Percentiles rank a stretch among this genome's conserved stretches.
phyloP scores from a whole-genome alignment of 1,140 invertebrate species.

The Aporrectodea caliginosa region DNA sequence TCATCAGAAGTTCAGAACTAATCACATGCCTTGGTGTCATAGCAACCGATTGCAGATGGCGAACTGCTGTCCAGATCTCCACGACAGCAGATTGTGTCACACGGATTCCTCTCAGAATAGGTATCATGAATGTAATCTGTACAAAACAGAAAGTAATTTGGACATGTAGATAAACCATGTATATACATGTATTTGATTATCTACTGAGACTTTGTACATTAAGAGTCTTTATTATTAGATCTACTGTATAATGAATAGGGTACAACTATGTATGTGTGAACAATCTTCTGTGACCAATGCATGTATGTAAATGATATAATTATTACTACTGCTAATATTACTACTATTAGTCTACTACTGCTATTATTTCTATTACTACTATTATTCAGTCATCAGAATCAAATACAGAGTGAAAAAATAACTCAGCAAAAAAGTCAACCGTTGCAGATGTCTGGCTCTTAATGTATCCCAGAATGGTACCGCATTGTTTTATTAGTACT shows the following conservation, averaged over 20 bases:
- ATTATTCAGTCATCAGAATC: neutral
- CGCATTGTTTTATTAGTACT: neutral
- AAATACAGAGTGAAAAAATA: neutral
- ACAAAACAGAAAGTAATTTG: constrained; percentile 15
- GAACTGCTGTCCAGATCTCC: constrained; percentile 40
- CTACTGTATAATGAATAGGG: neutral
- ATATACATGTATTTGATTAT: neutral
- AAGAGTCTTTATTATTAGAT: neutral
- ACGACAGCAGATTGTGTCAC: constrained; percentile 50
- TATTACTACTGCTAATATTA: too few species aligned
- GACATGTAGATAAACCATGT: neutral
- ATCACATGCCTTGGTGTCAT: constrained; percentile 54
- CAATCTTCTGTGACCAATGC: too few species aligned
- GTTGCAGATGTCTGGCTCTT: neutral
- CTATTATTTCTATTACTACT: too few species aligned
- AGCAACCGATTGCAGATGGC: constrained; percentile 45
- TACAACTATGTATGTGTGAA: neutral
- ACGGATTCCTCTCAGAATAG: constrained; percentile 46
- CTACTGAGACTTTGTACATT: neutral
- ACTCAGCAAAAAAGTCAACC: neutral
- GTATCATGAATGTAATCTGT: constrained; percentile 48
- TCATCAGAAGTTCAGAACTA: too few species aligned
- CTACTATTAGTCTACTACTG: too few species aligned
- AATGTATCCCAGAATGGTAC: too few species aligned
- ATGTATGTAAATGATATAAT: too few species aligned